Percentiles rank a stretch among this genome's conserved stretches.
phyloP scores from a whole-genome alignment of 2,888 invertebrate species.

The Proisotoma minuta region DNA sequence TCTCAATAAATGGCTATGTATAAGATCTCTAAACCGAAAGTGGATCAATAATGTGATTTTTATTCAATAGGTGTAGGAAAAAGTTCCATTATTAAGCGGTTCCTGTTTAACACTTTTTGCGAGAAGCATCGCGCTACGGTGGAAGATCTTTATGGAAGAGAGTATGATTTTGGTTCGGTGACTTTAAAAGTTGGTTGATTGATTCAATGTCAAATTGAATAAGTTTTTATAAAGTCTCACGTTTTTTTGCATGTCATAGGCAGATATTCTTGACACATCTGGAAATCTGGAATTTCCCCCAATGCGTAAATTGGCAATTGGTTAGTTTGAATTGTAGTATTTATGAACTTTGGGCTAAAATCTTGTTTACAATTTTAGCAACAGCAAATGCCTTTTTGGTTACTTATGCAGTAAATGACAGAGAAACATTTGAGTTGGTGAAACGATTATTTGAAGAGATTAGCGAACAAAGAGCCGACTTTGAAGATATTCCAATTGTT shows the following conservation, averaged over 20 bases:
- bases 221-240: conserved; percentile 45
- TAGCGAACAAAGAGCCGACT: conserved; percentile 72
- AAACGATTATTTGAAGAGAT: conserved; percentile 76
- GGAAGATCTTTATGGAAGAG: conserved; percentile 79
- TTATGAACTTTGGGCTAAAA: too few species aligned
- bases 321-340: too few species aligned
- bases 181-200: conserved; percentile 67
- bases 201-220: conserved; percentile 39
- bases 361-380: too few species aligned
- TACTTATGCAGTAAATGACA: conserved; percentile 74
- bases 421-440: conserved; percentile 66
- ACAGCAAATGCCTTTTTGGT: conserved; percentile 82
- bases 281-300: conserved; percentile 86
- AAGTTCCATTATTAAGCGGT: conserved; percentile 74
- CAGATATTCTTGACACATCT: conserved; percentile 74
- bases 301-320: conserved; percentile 65
- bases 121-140: conserved; percentile 80
- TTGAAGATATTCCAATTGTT: conserved; percentile 76
- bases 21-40: conserved; percentile 52
- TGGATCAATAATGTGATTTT: too few species aligned
- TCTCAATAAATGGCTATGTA: neutral
- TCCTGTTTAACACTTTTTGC: conserved; percentile 72
- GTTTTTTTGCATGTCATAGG: too few species aligned
- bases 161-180: conserved; percentile 71
- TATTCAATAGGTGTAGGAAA: conserved; percentile 85